phyloP scores from a whole-genome alignment of 2,888 invertebrate species.

The Holacanthella duospinosa region DNA sequence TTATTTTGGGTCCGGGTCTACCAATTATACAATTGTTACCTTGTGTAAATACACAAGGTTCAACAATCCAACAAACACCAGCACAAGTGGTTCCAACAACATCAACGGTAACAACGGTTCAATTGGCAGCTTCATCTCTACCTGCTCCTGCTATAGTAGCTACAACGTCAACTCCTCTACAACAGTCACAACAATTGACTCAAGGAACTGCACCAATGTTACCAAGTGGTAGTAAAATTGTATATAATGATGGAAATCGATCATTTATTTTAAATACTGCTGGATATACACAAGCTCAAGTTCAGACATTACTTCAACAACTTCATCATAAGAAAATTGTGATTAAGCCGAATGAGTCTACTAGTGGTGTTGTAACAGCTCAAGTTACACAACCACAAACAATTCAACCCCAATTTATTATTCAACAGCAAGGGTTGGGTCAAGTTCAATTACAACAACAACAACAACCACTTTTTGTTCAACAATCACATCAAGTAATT shows the following conservation, averaged over 20 bases:
- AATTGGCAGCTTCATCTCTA: not conserved
- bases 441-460: not conserved
- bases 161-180: not conserved
- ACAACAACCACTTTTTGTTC: not conserved
- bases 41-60: too few species aligned
- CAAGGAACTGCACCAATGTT: not conserved
- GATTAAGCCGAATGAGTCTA: not conserved
- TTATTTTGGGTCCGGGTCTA: not conserved
- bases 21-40: not conserved
- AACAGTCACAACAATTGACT: not conserved
- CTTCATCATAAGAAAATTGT: not conserved
- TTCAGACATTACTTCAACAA: not conserved
- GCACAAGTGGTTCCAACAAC: not conserved
- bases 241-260: not conserved
- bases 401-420: not conserved
- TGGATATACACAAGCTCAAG: not conserved
- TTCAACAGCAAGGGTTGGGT: not conserved
- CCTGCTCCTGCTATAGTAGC: not conserved
- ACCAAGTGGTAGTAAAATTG: not conserved
- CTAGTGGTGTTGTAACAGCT: not conserved
- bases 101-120: not conserved
- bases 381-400: not conserved
- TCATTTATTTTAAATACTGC: not conserved
- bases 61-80: not conserved
- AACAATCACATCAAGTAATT: not conserved